Base-by-base conservation (phyloP, 2,797 vertebrate genomes). In the Enoplosus armatus region DNA sequence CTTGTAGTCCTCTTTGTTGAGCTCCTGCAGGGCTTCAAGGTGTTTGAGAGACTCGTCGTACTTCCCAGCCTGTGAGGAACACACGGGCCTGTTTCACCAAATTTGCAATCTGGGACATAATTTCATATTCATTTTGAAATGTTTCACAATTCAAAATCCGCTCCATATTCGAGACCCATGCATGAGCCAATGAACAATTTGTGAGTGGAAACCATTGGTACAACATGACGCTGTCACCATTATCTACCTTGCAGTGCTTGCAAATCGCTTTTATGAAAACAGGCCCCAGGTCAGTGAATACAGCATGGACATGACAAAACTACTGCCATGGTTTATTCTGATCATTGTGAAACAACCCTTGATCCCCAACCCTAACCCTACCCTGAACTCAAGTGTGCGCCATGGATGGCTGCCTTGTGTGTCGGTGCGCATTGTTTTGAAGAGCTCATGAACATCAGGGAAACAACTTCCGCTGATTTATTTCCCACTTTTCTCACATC, bases 1-100 rank as follows among this genome's bases (percentile, higher is more conserved):
- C 95, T 99, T 99, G 93, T 98, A 98, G 92, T 99, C 98, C 41
- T 99, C 98, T 91, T 97, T 99, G 93, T 98, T 99, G 76, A 98
- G 94, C 64, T 98, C 97, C 90, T 97, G 97, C 65, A 99, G 95
- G 70, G 93, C 93, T 72, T 95, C 95, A 1, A 99, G 96, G 64
- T 98, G 96, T 84, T 96, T 95, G 20, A 99, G 94, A 72, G 96
- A 97, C 74, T 96, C 93, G 0, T 99, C 97, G 45, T 98, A 99
- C 87, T 96, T 97, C 78, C 96, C 97, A 80, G 95, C 93, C 98
- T 99, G 79, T 29, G 24, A 78, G 53, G 37, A 70, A 66, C 4
- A 81, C 14, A 75, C 0, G 8, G 0, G 6, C 1, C 2, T 0
- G 0, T 53, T 47, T 67, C 16, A 54, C 26, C n/a, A 51, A 22